Evolutionary conservation across 2,113 vertebrate species (phyloP), one percentile per base, ranked within the genome.

Genomic region (Amphilophus citrinellus): DNA sequence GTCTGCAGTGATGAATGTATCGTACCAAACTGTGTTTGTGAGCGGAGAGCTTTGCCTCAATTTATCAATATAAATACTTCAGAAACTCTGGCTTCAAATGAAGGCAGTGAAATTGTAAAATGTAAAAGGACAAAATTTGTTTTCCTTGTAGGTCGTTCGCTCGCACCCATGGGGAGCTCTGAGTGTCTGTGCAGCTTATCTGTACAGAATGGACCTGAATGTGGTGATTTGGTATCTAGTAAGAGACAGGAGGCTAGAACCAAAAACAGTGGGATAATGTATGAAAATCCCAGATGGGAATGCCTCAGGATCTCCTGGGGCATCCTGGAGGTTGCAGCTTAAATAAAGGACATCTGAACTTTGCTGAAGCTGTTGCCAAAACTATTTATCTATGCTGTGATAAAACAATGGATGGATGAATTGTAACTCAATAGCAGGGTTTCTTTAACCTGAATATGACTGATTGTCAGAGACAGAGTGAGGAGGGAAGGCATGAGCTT

Each of bases 331-430:
- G 53, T 30, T 84, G 75, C 60, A 10, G 71, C 42, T 82, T 65
- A 57, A 83, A 85, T 80, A 76, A 82, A 63, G 39, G 35, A 84
- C 37, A 47, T 82, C 68, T 77, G 44, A 50, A 6, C 37, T 84
- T 37, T 13, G 22, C 30, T 73, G 35, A 66, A 80, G 17, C 83
- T 39, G 44, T 61, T 76, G 11, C 57, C 61, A 59, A 80, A 4
- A 2, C 20, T 39, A 20, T 62, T 22, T 42, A 24, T 59, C 17
- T 47, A 13, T 61, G 32, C 2, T 6, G 32, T 1, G 10, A 18
- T 24, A 39, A 71, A 56, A 7, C 30, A 75, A 71, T 32, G 42
- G 61, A 35, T 47, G n/a, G 11, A 79, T 9, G 66, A 30, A 61
- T 20, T 60, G 66, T 32, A 71, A 71, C 66, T 53, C 17, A 71